Evolutionary conservation across 2,888 invertebrate species (phyloP), one percentile per base, ranked within the genome.

Genomic region (Caenorhabditis imperialis): DNA sequence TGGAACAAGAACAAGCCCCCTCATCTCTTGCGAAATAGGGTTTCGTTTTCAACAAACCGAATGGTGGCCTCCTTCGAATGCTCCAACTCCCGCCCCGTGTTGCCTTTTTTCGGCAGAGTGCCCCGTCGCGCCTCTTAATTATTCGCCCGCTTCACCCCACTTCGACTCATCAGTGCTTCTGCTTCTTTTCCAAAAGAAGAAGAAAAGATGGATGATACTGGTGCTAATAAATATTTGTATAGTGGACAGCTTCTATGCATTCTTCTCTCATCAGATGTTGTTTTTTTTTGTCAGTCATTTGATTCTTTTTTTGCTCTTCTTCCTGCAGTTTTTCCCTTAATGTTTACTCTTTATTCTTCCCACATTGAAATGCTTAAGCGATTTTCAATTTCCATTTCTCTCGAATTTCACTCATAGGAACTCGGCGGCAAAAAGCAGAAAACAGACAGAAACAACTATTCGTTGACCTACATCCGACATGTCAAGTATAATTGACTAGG

Each of bases 91-190:
- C 42, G 51, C 38, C 44, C 50, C 18, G 38, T 20, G 33, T 22
- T 23, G 27, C 33, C 20, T 60, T 60, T 60, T 50, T 42, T 37
- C 48, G n/a, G n/a, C n/a, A 57, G 67, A 67, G 67, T 67, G 67
- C 57, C 50, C 55, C 55, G 42, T 70, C 48, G 55, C 55, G 48
- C 55, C 69, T 62, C 61, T 71, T 71, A 71, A 71, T 71, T 71
- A 71, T 71, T 61, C 70, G 60, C 37, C 40, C 30, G 69, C 48
- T 70, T 61, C 70, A 55, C 62, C 53, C 23, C 37, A n/a, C 50
- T 18, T 57, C 55, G 57, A 67, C 67, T 67, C 67, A 57, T 57
- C 65, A 54, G 37, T 35, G 48, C 16, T 51, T 30, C 30, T 30
- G 6, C 30, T 30, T 7, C 10, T 10, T 30, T 30, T 45, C 48